Conservation (phyloP, 2,888 invertebrate species). For the Mimumesa dahlbomi region DNA sequence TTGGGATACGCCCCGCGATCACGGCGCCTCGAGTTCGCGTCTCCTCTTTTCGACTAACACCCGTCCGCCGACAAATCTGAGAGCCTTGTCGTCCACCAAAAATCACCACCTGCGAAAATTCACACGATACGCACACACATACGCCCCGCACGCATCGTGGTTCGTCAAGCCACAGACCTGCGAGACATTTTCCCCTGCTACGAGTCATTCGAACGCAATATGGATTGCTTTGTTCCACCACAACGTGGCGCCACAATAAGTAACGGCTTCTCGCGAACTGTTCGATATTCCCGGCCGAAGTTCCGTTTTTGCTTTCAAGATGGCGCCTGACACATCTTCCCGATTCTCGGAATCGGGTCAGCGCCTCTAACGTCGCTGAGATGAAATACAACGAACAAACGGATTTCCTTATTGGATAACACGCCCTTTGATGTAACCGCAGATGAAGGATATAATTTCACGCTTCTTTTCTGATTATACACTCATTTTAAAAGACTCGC, state of each 20-base stretch:
- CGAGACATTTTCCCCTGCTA: slow-evolving; percentile 52
- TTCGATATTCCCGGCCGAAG: slow-evolving; percentile 3
- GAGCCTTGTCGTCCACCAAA: slow-evolving; percentile 46
- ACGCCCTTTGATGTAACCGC: too few relatives aligned
- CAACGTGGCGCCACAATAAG: slow-evolving; percentile 32
- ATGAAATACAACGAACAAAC: not conserved
- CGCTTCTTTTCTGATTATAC: too few relatives aligned
- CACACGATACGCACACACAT: slow-evolving; percentile 63
- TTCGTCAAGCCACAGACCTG: slow-evolving; percentile 66
- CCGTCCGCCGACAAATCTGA: slow-evolving; percentile 42
- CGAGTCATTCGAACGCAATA: slow-evolving; percentile 18
- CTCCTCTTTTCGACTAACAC: slow-evolving; percentile 40
- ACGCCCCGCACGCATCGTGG: slow-evolving; percentile 51
- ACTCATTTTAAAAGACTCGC: too few relatives aligned
- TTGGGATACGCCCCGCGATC: slow-evolving; percentile 71
- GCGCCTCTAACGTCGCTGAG: not conserved
- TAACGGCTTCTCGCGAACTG: not conserved
- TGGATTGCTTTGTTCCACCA: not conserved
- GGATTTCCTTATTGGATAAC: too few relatives aligned
- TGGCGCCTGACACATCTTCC: not conserved
- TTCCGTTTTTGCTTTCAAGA: slow-evolving; percentile 22
- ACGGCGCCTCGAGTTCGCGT: slow-evolving; percentile 50
- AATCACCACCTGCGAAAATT: slow-evolving; percentile 73
- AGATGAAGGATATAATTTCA: too few relatives aligned
- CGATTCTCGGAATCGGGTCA: not conserved